Percentiles rank a stretch among this genome's conserved stretches.
phyloP scores from a whole-genome alignment of 2,888 invertebrate genomes.

The Monoplex corrugatus region DNA sequence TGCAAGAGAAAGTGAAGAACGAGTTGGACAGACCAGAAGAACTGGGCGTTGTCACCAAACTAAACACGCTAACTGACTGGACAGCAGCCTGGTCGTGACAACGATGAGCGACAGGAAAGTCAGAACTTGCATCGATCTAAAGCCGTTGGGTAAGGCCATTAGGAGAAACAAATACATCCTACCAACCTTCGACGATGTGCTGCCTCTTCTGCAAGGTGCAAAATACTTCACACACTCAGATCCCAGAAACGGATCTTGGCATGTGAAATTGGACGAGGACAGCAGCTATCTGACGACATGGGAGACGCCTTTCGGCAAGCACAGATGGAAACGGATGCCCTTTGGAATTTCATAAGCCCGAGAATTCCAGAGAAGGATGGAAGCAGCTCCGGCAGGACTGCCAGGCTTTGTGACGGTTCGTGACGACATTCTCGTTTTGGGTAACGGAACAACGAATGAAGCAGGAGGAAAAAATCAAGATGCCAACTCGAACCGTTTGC shows the following conservation, averaged over 20 bases:
- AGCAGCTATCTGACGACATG: neutral
- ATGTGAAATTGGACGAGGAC: neutral
- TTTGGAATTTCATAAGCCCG: neutral
- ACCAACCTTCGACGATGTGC: neutral
- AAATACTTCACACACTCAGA: conserved; percentile 5
- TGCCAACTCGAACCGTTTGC: neutral
- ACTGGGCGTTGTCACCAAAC: neutral
- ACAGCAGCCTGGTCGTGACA: conserved; percentile 5
- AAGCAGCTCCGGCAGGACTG: neutral
- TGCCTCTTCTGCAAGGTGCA: neutral
- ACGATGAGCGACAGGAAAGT: neutral
- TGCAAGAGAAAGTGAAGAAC: neutral
- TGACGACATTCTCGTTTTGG: neutral
- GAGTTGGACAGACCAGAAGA: neutral
- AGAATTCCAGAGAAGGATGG: conserved; percentile 19
- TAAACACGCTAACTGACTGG: neutral
- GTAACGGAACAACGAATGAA: neutral
- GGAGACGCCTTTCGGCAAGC: neutral
- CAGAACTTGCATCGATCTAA: neutral
- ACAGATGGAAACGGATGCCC: conserved; percentile 11
- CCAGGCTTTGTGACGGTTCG: neutral
- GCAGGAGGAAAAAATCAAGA: neutral
- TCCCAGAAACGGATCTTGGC: conserved; percentile 15
- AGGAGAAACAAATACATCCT: neutral
- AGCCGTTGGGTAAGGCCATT: neutral